Percentiles rank a stretch among this genome's conserved stretches.
Evolutionary conservation across 2,113 vertebrate genomes (phyloP).

Genomic region (Irena cyanogastra): DNA sequence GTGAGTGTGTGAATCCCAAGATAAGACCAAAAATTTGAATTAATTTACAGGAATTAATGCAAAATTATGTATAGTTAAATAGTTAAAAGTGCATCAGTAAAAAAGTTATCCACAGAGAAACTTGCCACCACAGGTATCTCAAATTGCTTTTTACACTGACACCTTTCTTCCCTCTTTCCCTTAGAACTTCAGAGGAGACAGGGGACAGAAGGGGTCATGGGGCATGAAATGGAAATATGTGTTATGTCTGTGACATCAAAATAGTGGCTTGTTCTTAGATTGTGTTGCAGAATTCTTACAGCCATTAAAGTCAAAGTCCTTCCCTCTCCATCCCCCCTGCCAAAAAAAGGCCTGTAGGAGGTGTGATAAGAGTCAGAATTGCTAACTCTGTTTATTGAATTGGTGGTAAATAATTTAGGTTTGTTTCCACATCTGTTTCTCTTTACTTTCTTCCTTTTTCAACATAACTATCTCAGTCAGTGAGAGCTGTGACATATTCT

Average conservation of each 20-base stretch:
- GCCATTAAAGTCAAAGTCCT: neutral
- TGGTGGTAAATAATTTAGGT: neutral
- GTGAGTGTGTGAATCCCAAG: neutral
- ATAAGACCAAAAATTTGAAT: neutral
- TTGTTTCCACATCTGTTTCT: neutral
- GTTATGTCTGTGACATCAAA: neutral
- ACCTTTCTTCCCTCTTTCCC: neutral
- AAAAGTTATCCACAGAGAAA: neutral
- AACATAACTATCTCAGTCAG: neutral
- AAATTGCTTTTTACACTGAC: neutral
- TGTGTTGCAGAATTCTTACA: neutral
- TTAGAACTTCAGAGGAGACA: neutral
- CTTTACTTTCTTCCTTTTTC: neutral
- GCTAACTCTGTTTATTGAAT: neutral
- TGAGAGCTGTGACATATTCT: neutral
- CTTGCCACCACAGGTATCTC: neutral
- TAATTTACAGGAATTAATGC: neutral
- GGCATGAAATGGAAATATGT: neutral
- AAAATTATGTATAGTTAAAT: neutral
- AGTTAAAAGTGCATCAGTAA: neutral
- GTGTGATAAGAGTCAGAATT: neutral
- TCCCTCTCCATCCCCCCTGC: neutral
- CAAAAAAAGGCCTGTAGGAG: neutral
- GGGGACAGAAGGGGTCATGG: neutral
- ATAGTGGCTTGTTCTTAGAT: neutral